Percentiles rank a stretch among this genome's conserved stretches.
Evolutionary conservation across 1,140 invertebrate species (phyloP).

Genomic region (Bicyclus anynana): DNA sequence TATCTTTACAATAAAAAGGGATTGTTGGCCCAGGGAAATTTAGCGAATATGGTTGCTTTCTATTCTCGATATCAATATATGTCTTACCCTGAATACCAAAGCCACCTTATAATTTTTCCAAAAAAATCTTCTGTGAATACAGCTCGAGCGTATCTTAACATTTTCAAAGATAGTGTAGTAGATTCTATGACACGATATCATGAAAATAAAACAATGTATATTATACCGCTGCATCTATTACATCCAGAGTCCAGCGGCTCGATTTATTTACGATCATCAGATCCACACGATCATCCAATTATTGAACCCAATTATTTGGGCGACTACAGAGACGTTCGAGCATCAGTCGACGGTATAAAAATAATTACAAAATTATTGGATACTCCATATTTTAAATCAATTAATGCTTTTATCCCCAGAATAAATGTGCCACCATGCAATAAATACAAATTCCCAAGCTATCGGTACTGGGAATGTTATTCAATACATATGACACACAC

Average conservation of each 20-base stretch:
- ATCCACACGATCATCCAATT: conserved; percentile 80
- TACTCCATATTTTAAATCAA: conserved; percentile 61
- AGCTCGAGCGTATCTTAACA: conserved; percentile 11
- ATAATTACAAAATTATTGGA: conserved; percentile 54
- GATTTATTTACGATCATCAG: conserved; percentile 55
- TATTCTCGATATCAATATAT: conserved; percentile 35
- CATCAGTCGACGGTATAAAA: conserved; percentile 79
- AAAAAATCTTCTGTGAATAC: conserved; percentile 37
- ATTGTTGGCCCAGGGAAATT: conserved; percentile 32
- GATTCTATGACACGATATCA: conserved; percentile 57
- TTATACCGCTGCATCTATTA: conserved; percentile 60
- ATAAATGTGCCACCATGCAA: conserved; percentile 67
- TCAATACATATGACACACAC: conserved; percentile 77
- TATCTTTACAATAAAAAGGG: conserved; percentile 56
- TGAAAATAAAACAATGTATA: conserved; percentile 52
- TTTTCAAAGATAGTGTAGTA: conserved; percentile 52
- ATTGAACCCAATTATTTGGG: conserved; percentile 89
- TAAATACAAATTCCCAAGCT: conserved; percentile 62
- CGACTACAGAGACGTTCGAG: conserved; percentile 82
- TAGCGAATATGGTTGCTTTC: conserved; percentile 45
- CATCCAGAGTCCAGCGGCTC: conserved; percentile 75
- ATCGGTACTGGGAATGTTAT: conserved; percentile 81
- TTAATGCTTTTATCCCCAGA: conserved; percentile 59
- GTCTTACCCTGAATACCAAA: conserved; percentile 55
- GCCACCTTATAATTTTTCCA: conserved; percentile 31